Base-by-base conservation (phyloP, 1,140 invertebrate species). In the Aphelinus certus region DNA sequence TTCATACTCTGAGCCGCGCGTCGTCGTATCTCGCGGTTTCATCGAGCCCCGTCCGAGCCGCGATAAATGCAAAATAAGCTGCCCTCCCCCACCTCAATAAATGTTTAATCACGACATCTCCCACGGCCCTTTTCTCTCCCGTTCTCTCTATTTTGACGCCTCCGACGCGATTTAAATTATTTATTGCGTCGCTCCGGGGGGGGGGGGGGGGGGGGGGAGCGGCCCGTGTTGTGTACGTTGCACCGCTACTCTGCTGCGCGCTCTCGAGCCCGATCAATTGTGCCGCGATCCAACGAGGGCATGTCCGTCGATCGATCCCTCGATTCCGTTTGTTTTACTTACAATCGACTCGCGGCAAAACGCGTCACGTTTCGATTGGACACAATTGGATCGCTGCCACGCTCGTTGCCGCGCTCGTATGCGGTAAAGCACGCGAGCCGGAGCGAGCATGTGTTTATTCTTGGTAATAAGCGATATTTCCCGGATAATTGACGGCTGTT, bases 391-490 rank as follows among this genome's bases (percentile, higher is more conserved):
- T 26, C 26, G 26, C 26, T 26, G 26, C 26, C 26, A 26, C 26
- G 26, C 26, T 26, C 26, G 26, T 26, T 26, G 26, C 26, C 26
- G 26, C 26, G 26, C 26, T 0, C 0, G 26, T 26, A 26, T 26
- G 26, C 26, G 26, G 26, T 26, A 0, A 26, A 26, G 26, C 26
- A 26, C 26, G 26, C 7, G 46, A 7, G 46, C 43, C 61, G 61
- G 42, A 46, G 5, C 7, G 43, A 3, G 51, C 61, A 46, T 51
- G 3, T 55, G 49, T 62, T 71, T 63, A 63, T 71, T 63, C 53
- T 62, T 71, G 58, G 55, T 55, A 71, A 71, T 63, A 71, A 65
- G 62, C 46, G 45, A 10, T 68, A 74, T 68, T 74, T 62, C 62
- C n/a, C 2, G 5, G 1, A 5, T 68, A 65, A 67, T 67, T 68